Conservation (phyloP, 2,888 invertebrate species). For the Odontocolon sp. region DNA sequence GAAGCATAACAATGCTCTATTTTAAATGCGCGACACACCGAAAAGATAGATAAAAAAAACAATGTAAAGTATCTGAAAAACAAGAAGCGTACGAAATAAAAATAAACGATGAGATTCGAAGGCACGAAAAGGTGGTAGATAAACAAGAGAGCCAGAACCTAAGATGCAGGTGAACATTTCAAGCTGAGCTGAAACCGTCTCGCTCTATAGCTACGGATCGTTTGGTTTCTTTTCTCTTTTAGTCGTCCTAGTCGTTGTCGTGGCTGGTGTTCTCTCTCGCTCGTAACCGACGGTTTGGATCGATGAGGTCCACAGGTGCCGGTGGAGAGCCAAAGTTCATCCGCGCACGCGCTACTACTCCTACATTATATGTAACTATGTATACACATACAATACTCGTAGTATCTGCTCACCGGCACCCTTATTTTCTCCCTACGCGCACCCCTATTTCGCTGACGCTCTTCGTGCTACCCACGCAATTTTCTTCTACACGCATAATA, state of each 20-base stretch:
- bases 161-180: slow-evolving; percentile 33
- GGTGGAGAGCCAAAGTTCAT: slow-evolving; percentile 66
- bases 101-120: background rate
- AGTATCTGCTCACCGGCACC: slow-evolving; percentile 22
- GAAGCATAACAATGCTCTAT: background rate
- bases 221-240: slow-evolving; percentile 22
- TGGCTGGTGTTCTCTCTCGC: slow-evolving; percentile 39
- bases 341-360: slow-evolving; percentile 76
- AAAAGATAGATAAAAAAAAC: background rate
- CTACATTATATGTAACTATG: slow-evolving; percentile 31
- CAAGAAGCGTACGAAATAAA: background rate
- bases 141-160: slow-evolving; percentile 8
- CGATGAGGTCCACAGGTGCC: slow-evolving; percentile 81
- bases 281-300: slow-evolving; percentile 70
- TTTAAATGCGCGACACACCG: background rate
- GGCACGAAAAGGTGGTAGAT: slow-evolving; percentile 11
- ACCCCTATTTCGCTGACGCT: background rate
- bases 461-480: background rate
- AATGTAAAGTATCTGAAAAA: background rate
- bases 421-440: slow-evolving; percentile 1
- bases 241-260: slow-evolving; percentile 35
- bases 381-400: background rate
- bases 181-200: no score
- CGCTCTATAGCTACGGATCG: slow-evolving; percentile 27
- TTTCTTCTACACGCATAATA: slow-evolving; percentile 5